Percentiles rank a stretch among this genome's conserved stretches.
phyloP scores from a whole-genome alignment of 2,888 invertebrate species.

The Parascotia fuliginaria region DNA sequence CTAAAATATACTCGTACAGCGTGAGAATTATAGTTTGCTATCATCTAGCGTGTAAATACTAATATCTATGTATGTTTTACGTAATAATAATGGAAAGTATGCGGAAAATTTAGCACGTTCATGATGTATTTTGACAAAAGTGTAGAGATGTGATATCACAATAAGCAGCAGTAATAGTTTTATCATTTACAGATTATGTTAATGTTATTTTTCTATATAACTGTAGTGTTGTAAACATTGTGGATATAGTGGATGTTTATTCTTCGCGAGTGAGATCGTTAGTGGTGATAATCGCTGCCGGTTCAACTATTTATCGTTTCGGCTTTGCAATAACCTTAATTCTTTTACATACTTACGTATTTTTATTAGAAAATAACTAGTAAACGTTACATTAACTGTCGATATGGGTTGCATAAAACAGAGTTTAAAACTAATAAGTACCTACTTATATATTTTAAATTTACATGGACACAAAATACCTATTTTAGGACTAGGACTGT shows the following conservation, averaged over 20 bases:
- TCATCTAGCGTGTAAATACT: conserved; percentile 12
- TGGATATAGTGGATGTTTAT: conserved; percentile 22
- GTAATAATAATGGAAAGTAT: conserved; percentile 3
- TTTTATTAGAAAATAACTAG: conserved; percentile 7
- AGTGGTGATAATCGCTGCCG: conserved; percentile 32
- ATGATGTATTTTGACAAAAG: conserved; percentile 33
- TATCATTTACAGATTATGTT: conserved; percentile 12
- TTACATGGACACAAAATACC: too few relatives aligned
- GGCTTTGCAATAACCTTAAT: conserved; percentile 17
- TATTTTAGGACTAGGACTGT: neutral
- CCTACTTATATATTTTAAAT: too few relatives aligned
- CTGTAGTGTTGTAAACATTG: neutral
- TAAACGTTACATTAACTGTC: neutral
- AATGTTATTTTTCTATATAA: neutral
- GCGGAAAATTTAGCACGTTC: conserved; percentile 7
- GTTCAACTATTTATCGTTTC: conserved; percentile 25
- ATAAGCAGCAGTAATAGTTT: conserved; percentile 21
- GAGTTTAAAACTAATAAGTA: too few relatives aligned
- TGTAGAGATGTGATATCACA: conserved; percentile 25
- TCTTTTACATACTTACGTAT: conserved; percentile 10
- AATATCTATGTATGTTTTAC: conserved; percentile 9
- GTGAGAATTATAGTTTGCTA: conserved; percentile 17
- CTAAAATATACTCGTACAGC: conserved; percentile 3
- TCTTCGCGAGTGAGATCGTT: conserved; percentile 20
- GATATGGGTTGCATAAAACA: too few relatives aligned